Evolutionary conservation across 2,888 invertebrate genomes (phyloP).

Genomic region (Spilarctia lutea): DNA sequence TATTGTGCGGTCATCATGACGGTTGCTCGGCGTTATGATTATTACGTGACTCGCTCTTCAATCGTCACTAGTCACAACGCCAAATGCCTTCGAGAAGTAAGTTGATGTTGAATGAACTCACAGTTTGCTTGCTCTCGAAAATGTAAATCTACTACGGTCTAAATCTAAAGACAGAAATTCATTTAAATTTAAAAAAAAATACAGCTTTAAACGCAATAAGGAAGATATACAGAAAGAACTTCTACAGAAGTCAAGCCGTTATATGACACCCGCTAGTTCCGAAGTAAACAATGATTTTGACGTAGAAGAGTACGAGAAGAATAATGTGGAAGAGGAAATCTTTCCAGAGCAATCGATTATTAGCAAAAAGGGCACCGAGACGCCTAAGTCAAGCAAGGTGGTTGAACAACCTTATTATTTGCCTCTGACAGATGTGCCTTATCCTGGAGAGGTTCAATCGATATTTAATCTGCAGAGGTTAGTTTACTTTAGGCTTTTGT

Average conservation of each 20-base stretch:
- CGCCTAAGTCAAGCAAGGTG: neutral
- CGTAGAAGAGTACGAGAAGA: constrained; percentile 1
- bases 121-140: too few species aligned
- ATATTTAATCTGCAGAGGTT: constrained; percentile 76
- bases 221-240: neutral
- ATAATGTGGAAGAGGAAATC: neutral
- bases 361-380: neutral
- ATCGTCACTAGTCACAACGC: too few species aligned
- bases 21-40: too few species aligned
- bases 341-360: neutral
- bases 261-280: neutral
- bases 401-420: constrained; percentile 35
- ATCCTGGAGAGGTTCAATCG: constrained; percentile 75
- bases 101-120: too few species aligned
- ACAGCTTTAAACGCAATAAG: neutral
- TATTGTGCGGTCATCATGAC: too few species aligned
- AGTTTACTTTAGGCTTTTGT: constrained; percentile 17
- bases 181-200: too few species aligned
- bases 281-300: constrained; percentile 4
- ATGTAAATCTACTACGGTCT: neutral
- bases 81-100: too few species aligned
- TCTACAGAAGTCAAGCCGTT: neutral
- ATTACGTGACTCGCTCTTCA: too few species aligned
- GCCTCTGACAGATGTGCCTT: constrained; percentile 74
- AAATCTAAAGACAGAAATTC: too few species aligned